Base-by-base conservation (phyloP, 1,140 invertebrate genomes). In the Polypedilum pembai region DNA sequence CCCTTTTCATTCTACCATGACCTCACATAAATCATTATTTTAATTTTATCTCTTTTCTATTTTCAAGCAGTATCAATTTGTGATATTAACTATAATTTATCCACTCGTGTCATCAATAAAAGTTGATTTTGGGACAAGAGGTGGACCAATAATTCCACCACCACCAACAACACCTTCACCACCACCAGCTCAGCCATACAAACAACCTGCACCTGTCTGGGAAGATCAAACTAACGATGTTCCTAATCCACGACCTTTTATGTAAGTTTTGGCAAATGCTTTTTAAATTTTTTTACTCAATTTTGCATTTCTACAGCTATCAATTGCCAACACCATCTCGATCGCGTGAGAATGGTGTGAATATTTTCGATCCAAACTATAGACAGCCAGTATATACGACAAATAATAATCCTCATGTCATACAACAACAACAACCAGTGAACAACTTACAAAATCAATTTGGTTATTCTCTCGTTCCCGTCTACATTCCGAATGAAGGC, bases 181-280 rank as follows among this genome's bases (percentile, higher is more conserved):
- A 73, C 82, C 83, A 7, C 77, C 80, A 40, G 81, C 81, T 78
- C 80, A 79, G 76, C 85, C 86, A 33, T 85, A 81, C 77, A 81
- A 85, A 20, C 80, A 78, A 21, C 86, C 86, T 3, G 85, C 85
- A 75, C 84, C 86, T 1, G 86, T 87, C 17, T 87, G 86, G 86
- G 86, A 87, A 78, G 83, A 85, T 78, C 80, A 84, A 75, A 79
- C 80, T 20, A 81, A 84, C 76, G 86, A 87, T 76, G 79, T 84
- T 66, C 85, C 85, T 65, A 86, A 87, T 79, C 86, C 86, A 75
- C 84, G 86, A 77, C 85, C 85, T 77, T 85, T 86, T 80, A 85
- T 84, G 86, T 87, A 83, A 83, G 77, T 77, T n/a, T 20, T 40
- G 56, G 7, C 2, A 15, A 33, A 15, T 24, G 40, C 40, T 17